These are phyloP conservation scores for Leptinotarsa texana DNA, from an alignment of 1,140 invertebrate genomes.

Conservation along the genomic window DNA sequence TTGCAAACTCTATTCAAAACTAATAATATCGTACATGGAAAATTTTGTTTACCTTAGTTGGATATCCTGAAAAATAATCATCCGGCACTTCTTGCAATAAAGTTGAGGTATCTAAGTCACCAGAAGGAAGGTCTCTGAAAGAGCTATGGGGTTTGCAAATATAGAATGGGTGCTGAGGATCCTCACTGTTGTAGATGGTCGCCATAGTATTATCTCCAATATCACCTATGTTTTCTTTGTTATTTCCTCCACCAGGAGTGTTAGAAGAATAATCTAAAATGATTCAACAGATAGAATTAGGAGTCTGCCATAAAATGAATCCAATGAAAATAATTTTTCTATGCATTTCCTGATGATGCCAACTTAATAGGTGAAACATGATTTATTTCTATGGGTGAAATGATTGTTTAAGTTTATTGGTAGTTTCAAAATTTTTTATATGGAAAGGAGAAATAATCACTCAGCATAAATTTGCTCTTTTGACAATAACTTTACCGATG, in stretches of 20 bases:
- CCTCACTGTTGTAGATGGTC: neutral
- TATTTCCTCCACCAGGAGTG: neutral
- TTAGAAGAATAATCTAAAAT: neutral
- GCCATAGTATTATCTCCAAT: neutral
- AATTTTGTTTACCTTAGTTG: neutral
- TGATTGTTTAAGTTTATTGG: too few species aligned
- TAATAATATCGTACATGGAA: too few species aligned
- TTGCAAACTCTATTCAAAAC: too few species aligned
- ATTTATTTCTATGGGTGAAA: too few species aligned
- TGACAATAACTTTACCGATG: too few species aligned
- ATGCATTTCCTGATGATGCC: too few species aligned
- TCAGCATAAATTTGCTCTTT: too few species aligned
- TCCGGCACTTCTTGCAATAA: neutral
- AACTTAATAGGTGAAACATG: too few species aligned
- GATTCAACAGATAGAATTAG: neutral
- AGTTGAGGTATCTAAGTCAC: slow-evolving; percentile 10
- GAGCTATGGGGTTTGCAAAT: neutral
- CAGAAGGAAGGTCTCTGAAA: slow-evolving; percentile 23
- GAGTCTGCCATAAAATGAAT: too few species aligned
- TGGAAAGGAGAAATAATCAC: too few species aligned
- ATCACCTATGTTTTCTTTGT: neutral
- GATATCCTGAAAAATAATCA: neutral
- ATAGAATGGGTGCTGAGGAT: neutral
- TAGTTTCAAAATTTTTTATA: too few species aligned
- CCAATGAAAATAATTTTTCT: too few species aligned